These are phyloP conservation scores for Rhineura floridana DNA, from an alignment of 2,113 vertebrate species.

Conservation along the genomic window DNA sequence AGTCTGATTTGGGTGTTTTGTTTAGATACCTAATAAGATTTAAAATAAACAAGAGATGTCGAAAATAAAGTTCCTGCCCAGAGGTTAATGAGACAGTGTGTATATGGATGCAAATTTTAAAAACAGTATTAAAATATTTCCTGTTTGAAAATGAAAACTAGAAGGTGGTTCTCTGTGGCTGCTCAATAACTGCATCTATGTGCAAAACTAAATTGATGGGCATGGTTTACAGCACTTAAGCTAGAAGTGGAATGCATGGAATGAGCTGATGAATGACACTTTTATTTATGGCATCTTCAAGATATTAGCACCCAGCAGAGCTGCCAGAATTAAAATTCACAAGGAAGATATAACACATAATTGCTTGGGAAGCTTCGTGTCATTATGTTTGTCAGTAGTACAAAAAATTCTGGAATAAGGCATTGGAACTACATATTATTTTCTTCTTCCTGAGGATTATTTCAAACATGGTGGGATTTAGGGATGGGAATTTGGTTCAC, in stretches of 20 bases:
- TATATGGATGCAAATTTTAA: background rate
- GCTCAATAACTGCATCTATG: background rate
- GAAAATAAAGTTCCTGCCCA: background rate
- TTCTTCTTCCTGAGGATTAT: background rate
- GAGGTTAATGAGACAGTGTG: background rate
- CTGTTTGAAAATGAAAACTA: background rate
- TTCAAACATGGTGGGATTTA: background rate
- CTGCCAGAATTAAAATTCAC: slow-evolving; percentile 5
- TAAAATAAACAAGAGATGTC: background rate
- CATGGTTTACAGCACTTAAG: background rate
- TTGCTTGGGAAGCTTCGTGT: background rate
- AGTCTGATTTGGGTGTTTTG: background rate
- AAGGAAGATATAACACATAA: background rate
- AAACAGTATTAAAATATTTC: background rate
- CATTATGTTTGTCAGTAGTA: background rate
- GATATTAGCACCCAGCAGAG: background rate
- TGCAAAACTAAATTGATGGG: slow-evolving; percentile 2
- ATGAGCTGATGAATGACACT: background rate
- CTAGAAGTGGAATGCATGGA: background rate
- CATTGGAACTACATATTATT: background rate
- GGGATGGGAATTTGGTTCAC: too few species aligned
- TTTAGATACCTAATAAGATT: background rate
- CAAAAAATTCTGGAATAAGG: background rate
- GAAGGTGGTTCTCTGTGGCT: background rate
- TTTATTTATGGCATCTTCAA: background rate